Conservation (phyloP, 2,797 vertebrate species). For the Lagocephalus sceleratus region DNA sequence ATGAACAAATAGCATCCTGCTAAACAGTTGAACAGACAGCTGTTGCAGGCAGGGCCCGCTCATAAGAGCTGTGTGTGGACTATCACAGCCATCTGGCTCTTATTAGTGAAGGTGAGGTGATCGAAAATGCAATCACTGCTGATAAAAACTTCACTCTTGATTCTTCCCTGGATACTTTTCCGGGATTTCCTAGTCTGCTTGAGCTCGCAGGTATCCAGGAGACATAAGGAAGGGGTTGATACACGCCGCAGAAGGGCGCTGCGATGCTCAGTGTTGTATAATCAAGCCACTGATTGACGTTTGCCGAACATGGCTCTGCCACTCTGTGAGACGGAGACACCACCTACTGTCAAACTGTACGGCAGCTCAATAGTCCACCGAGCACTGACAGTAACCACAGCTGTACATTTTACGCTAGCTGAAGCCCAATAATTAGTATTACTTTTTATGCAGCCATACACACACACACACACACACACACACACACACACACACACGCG, state of each 20-base stretch:
- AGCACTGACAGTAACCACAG: conserved; percentile 83
- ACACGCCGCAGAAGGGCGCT: background rate
- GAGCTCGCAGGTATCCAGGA: background rate
- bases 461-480: conserved; percentile 27
- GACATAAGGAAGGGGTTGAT: background rate
- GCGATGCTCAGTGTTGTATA: background rate
- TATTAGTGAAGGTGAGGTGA: conserved; percentile 51
- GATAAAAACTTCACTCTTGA: conserved; percentile 6
- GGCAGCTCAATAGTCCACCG: conserved; percentile 81
- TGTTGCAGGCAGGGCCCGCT: conserved; percentile 65
- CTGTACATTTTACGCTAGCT: conserved; percentile 86
- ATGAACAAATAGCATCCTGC: conserved; percentile 59
- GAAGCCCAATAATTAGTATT: conserved; percentile 89
- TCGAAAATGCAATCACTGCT: conserved; percentile 40
- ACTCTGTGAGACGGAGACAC: conserved; percentile 57
- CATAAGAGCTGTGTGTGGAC: conserved; percentile 59
- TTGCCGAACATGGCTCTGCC: conserved; percentile 50
- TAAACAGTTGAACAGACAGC: conserved; percentile 59
- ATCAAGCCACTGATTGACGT: conserved; percentile 57
- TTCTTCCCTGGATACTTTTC: conserved; percentile 7
- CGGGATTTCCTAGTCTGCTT: conserved; percentile 7
- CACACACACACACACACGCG: conserved; percentile 52
- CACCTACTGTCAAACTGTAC: conserved; percentile 82
- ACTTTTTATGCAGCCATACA: conserved; percentile 61
- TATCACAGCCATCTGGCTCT: conserved; percentile 65